Evolutionary conservation across 2,113 vertebrate species (phyloP), one percentile per base, ranked within the genome.

Genomic region (Lota lota): DNA sequence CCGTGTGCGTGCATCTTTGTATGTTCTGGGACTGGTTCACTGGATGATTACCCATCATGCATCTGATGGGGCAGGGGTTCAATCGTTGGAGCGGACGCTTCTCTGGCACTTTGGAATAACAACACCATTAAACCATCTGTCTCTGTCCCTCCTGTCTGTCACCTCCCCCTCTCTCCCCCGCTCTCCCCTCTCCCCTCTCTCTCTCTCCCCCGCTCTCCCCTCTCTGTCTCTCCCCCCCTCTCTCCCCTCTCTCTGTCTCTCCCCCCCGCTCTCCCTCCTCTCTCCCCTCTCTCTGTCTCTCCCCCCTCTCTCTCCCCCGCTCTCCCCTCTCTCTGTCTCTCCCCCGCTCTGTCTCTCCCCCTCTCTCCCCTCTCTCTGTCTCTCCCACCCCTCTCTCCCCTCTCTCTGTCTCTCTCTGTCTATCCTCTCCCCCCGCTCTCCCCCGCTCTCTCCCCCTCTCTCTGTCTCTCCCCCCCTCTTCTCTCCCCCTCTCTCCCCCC

Each of bases 171-270:
- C 28, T 24, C 24, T 4, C 24, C 4, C 24, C 75, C 82, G n/a
- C 81, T 24, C 4, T 87, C 77, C 24, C 21, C 17, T 40, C 19
- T 20, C 36, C 53, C 22, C 1, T 40, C n/a, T 20, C 19, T 18
- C 4, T 4, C 20, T n/a, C 53, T 17, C 12, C 66, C 11, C 54
- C n/a, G n/a, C n/a, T n/a, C n/a, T n/a, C n/a, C n/a, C n/a, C n/a
- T n/a, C 40, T 61, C 64, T 63, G 40, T 40, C 50, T 50, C 40
- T 17, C 22, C 36, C 17, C 33, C 36, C 68, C n/a, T n/a, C n/a
- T n/a, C 24, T 24, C 24, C 75, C 82, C 81, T 24, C 4, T n/a
- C n/a, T n/a, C n/a, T n/a, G n/a, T 87, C 77, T 33, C 21, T 19
- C 54, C 19, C 21, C 36, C 53, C 22, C 1, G 24, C n/a, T 20